Conservation (phyloP, 2,797 vertebrate genomes). For the Monodelphis domestica region DNA sequence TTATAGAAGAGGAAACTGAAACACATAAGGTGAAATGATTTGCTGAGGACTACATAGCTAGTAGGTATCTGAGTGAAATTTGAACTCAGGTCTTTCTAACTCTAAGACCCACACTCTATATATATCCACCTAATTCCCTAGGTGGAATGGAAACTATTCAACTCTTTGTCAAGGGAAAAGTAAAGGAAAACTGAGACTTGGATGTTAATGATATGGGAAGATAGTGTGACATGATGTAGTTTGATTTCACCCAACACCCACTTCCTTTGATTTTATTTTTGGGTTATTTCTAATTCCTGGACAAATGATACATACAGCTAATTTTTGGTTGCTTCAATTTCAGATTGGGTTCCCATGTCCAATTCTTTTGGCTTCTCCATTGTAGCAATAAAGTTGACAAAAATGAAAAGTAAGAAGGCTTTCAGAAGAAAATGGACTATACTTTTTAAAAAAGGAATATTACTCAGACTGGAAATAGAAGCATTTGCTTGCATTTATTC, state of each 20-base stretch:
- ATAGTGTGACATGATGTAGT: neutral
- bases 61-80: no score
- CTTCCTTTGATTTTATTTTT: neutral
- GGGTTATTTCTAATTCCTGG: neutral
- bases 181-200: neutral
- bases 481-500: neutral
- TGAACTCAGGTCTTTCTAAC: no score
- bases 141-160: neutral
- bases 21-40: no score
- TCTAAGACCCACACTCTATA: no score
- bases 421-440: neutral
- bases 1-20: no score
- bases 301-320: neutral
- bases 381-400: neutral
- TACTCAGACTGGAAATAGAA: neutral
- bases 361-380: neutral
- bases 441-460: neutral
- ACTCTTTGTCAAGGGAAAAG: neutral
- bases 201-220: neutral
- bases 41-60: no score
- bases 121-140: no score
- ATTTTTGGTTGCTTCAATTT: neutral
- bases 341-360: neutral
- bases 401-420: neutral
- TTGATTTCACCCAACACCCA: neutral